Evolutionary conservation across 2,888 invertebrate genomes (phyloP), one percentile per base, ranked within the genome.

Genomic region (Charanyca ferruginea): DNA sequence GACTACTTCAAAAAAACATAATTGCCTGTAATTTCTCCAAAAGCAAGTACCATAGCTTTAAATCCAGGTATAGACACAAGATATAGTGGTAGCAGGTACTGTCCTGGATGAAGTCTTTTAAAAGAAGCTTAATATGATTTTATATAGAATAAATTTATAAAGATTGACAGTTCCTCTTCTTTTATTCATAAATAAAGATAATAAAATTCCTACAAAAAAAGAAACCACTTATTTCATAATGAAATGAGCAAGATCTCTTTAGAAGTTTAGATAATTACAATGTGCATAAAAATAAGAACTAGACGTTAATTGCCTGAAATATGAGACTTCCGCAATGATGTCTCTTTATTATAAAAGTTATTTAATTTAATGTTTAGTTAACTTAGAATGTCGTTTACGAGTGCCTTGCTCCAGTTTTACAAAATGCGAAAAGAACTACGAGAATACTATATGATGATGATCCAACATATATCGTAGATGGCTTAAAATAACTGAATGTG

Each of bases 291-390:
- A 72, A 66, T 63, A 59, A 66, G 28, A 68, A 38, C 13, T 38
- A 52, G 20, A 64, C 28, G 32, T 60, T 75, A 80, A 70, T 81
- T 75, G 60, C 41, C 41, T 62, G 51, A 69, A 72, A 62, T 42
- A n/a, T 48, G 66, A 65, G 44, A 78, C 75, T 80, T 79, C 74
- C 68, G 71, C 28, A 51, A 32, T 28, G 38, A 32, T 22, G 20
- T 64, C 8, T 63, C 35, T 59, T 20, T 58, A 8, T 25, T 54
- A 9, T 23, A 48, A 11, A 45, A 41, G 22, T 60, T 32, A 25
- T 53, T 51, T 35, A 48, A 25, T 53, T 51, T 35, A 44, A 54
- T 16, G n/a, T 41, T 20, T 13, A 18, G 1, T 25, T 54, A 47
- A 49, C n/a, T 58, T 45, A 45, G 22, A 76, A 45, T 54, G 25